Conservation (phyloP, 1,140 invertebrate species). For the Aphaenogaster ashmeadi region DNA sequence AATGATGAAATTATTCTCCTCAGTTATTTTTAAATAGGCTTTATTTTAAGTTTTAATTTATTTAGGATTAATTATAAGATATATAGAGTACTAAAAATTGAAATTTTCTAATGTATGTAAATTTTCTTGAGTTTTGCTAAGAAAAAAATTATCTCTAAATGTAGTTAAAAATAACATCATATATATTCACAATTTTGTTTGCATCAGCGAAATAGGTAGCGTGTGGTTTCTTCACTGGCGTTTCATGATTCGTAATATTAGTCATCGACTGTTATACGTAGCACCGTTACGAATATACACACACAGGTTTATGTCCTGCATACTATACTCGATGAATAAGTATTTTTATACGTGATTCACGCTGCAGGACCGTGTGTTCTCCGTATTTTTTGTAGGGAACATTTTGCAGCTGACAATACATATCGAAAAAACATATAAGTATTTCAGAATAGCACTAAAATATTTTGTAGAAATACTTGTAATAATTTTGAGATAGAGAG, state of each 20-base stretch:
- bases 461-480: background rate
- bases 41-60: no score
- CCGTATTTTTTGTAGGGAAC: background rate
- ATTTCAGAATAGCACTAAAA: background rate
- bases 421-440: background rate
- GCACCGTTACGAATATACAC: background rate
- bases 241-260: background rate
- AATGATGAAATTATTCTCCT: background rate
- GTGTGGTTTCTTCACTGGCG: background rate
- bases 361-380: background rate
- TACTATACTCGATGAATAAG: slow-evolving; percentile 5
- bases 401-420: background rate
- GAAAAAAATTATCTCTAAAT: background rate
- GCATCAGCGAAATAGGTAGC: background rate
- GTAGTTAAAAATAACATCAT: background rate
- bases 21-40: background rate
- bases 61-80: no score
- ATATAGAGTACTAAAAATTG: background rate
- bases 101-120: background rate
- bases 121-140: background rate
- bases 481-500: background rate
- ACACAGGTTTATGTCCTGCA: background rate
- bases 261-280: slow-evolving; percentile 14
- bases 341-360: slow-evolving; percentile 50
- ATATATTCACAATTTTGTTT: background rate